Conservation (phyloP, 2,797 vertebrate genomes). For the Anguilla anguilla region DNA sequence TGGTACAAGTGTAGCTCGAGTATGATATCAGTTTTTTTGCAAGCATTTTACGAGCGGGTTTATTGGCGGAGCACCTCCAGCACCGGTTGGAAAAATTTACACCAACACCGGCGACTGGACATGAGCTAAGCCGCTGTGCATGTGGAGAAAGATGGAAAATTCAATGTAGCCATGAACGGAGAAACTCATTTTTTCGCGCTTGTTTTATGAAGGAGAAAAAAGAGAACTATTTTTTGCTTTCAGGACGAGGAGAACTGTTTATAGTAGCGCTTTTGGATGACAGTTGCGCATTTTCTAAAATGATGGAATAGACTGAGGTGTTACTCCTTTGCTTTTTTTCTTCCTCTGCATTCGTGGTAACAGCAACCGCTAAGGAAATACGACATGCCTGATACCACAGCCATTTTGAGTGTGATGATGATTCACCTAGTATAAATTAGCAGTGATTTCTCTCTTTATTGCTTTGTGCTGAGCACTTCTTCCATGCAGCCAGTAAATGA, state of each 20-base stretch:
- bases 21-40: background rate
- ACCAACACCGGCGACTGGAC: constrained; percentile 18
- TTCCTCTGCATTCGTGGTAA: background rate
- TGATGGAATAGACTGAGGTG: background rate
- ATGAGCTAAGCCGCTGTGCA: constrained; percentile 30
- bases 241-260: constrained; percentile 13
- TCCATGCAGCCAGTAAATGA: background rate
- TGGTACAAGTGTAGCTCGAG: constrained; percentile 19
- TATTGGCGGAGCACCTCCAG: constrained; percentile 23
- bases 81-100: constrained; percentile 32
- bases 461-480: background rate
- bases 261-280: background rate
- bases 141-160: constrained; percentile 27
- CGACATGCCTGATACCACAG: background rate
- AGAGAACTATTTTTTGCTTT: background rate
- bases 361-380: background rate
- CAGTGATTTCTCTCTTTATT: background rate
- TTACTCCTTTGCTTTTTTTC: background rate
- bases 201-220: constrained; percentile 11
- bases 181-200: background rate
- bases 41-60: constrained; percentile 30
- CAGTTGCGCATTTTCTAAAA: background rate
- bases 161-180: constrained; percentile 17
- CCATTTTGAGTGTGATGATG: background rate
- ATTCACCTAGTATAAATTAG: background rate